A percentile compares a stretch with the other conserved stretches of the same genome.
These are phyloP conservation scores for Aix galericulata DNA, from an alignment of 2,113 vertebrate genomes.

Conservation along the genomic window DNA sequence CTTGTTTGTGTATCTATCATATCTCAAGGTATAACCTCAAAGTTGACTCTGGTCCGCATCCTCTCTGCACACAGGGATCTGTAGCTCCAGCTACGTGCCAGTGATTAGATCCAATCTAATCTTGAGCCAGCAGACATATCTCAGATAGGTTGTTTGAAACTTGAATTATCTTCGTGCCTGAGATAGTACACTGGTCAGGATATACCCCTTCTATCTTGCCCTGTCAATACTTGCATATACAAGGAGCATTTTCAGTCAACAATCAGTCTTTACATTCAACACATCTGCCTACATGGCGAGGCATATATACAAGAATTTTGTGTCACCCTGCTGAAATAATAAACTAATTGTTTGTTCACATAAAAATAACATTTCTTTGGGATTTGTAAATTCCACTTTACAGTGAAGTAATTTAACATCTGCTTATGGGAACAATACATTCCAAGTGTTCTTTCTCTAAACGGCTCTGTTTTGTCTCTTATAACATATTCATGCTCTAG, in stretches of 20 bases:
- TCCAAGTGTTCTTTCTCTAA: constrained; percentile 45
- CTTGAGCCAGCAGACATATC: not conserved
- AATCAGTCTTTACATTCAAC: not conserved
- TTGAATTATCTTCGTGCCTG: not conserved
- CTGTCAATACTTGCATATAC: not conserved
- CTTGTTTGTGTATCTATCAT: not conserved
- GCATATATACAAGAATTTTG: not conserved
- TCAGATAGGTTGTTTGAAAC: not conserved
- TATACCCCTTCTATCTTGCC: not conserved
- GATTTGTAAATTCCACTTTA: not conserved
- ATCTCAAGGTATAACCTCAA: not conserved
- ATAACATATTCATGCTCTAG: constrained; percentile 28
- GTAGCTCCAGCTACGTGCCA: not conserved
- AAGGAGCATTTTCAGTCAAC: not conserved
- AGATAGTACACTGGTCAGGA: not conserved
- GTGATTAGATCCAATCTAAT: not conserved
- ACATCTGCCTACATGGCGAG: not conserved
- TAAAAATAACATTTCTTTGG: constrained; percentile 24
- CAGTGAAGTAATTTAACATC: constrained; percentile 59
- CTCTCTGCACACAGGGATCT: not conserved
- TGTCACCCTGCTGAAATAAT: not conserved
- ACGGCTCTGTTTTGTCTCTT: constrained; percentile 31
- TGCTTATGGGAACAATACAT: constrained; percentile 60
- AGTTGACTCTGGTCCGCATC: not conserved
- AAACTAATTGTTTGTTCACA: not conserved